These are phyloP conservation scores for Reticulitermes speratus DNA, from an alignment of 1,140 invertebrate species.

Conservation along the genomic window DNA sequence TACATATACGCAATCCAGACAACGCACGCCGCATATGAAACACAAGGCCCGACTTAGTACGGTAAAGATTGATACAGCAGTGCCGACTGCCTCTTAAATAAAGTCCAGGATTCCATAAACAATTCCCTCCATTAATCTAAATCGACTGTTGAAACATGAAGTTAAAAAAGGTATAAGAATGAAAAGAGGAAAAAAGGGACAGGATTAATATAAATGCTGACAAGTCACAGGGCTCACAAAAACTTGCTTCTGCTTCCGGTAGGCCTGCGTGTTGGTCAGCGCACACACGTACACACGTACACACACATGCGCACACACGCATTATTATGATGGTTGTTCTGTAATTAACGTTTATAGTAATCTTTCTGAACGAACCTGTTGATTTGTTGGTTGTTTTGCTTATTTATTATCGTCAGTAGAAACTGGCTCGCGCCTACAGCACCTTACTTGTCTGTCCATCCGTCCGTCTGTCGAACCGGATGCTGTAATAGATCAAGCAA, in stretches of 20 bases:
- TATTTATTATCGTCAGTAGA: neutral
- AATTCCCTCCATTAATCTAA: neutral
- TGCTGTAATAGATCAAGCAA: neutral
- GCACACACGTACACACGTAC: neutral
- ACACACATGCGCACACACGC: neutral
- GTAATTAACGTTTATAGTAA: neutral
- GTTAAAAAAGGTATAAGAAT: neutral
- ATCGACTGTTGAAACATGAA: neutral
- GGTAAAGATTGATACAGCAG: neutral
- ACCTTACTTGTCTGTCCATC: neutral
- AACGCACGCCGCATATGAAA: neutral
- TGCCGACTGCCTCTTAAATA: neutral
- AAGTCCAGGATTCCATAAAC: neutral
- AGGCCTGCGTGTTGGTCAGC: neutral
- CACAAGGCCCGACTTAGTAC: neutral
- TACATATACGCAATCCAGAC: neutral
- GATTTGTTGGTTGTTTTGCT: neutral
- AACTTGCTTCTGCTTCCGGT: neutral
- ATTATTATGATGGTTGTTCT: neutral
- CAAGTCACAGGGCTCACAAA: neutral
- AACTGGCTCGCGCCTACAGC: neutral
- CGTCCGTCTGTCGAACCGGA: neutral
- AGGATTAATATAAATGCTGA: neutral
- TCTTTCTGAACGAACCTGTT: neutral
- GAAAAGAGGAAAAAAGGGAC: neutral